These are phyloP conservation scores for Apis mellifera DNA, from an alignment of 1,140 invertebrate genomes.

Conservation along the genomic window DNA sequence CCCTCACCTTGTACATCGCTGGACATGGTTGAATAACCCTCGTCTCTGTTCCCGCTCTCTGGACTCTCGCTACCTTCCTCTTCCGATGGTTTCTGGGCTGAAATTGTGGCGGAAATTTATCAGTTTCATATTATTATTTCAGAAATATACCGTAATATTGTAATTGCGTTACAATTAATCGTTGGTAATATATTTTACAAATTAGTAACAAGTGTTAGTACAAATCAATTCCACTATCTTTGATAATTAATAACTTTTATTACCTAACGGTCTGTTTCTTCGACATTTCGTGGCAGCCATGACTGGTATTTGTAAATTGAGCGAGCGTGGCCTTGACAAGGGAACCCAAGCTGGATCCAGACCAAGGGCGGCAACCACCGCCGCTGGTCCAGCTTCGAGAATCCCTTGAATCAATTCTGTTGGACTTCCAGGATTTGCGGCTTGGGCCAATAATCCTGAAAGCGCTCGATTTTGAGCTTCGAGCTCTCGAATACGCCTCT, in stretches of 20 bases:
- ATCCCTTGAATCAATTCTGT: conserved; percentile 72
- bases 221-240: no score
- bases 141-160: background rate
- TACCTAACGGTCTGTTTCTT: conserved; percentile 73
- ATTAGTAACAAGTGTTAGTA: no score
- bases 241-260: no score
- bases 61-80: conserved; percentile 85
- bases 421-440: conserved; percentile 82
- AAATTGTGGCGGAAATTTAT: background rate
- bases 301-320: conserved; percentile 84
- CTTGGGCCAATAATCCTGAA: conserved; percentile 85
- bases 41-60: conserved; percentile 89
- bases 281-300: conserved; percentile 79
- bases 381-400: conserved; percentile 73
- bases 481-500: conserved; percentile 85
- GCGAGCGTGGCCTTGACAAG: conserved; percentile 84
- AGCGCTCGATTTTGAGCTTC: conserved; percentile 86
- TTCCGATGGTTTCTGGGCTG: conserved; percentile 79
- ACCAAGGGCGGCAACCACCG: conserved; percentile 70
- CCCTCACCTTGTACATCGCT: conserved; percentile 91
- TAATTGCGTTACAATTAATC: background rate
- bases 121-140: background rate
- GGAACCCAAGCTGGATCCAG: conserved; percentile 85
- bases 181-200: no score
- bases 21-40: conserved; percentile 95